A percentile compares a stretch with the other conserved stretches of the same genome.
phyloP scores from a whole-genome alignment of 1,140 invertebrate genomes.

The Mamestra configurata region DNA sequence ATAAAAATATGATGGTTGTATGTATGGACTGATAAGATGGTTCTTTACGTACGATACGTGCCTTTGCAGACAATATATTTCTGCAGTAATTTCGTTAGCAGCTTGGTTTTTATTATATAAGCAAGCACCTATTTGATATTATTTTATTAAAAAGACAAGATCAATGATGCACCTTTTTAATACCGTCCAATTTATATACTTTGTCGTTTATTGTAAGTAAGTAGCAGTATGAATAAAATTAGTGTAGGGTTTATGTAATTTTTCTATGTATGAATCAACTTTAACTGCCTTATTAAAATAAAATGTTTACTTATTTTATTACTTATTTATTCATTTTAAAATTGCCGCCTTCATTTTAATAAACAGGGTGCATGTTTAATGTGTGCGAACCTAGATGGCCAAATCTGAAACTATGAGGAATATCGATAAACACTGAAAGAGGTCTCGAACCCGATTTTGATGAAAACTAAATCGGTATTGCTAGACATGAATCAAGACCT shows the following conservation, averaged over 20 bases:
- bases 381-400: no score
- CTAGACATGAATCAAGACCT: no score
- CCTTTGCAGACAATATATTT: background rate
- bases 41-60: background rate
- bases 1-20: no score
- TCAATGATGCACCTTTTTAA: constrained; percentile 40
- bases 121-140: background rate
- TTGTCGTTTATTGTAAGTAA: background rate
- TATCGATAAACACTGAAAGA: no score
- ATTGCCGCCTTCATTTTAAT: background rate
- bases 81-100: background rate
- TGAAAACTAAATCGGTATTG: no score
- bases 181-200: constrained; percentile 22
- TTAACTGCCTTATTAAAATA: constrained; percentile 33
- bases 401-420: no score
- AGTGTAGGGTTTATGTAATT: constrained; percentile 24
- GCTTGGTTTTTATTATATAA: background rate
- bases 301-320: constrained; percentile 24
- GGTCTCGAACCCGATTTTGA: no score
- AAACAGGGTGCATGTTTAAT: no score
- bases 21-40: no score
- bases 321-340: background rate
- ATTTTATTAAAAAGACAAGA: constrained; percentile 6
- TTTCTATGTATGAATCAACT: background rate
- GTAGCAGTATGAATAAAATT: constrained; percentile 17